These are phyloP conservation scores for Gymnocephalus cernua DNA, from an alignment of 2,113 vertebrate species.

Conservation along the genomic window DNA sequence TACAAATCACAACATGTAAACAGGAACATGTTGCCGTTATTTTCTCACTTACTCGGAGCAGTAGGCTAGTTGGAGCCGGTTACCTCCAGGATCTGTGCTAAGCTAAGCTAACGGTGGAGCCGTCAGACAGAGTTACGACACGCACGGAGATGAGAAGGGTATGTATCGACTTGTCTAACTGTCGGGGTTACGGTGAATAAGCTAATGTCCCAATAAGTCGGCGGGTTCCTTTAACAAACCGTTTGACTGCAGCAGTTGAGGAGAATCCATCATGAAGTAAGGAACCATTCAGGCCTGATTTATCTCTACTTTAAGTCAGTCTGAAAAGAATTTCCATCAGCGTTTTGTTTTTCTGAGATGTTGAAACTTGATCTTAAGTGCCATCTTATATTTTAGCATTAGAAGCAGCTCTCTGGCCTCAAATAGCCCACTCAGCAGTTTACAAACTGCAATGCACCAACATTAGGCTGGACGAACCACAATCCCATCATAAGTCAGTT, in stretches of 20 bases:
- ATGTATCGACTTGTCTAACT: no score
- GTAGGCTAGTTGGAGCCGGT: no score
- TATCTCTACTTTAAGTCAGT: neutral
- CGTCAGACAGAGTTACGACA: no score
- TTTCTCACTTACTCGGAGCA: no score
- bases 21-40: no score
- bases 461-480: neutral
- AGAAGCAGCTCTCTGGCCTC: slow-evolving; percentile 7
- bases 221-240: no score
- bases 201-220: no score
- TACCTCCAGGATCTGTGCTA: no score
- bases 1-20: no score
- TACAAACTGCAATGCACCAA: slow-evolving; percentile 28
- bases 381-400: slow-evolving; percentile 6
- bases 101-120: no score
- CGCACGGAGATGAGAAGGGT: no score
- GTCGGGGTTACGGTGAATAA: no score
- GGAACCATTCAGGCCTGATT: neutral
- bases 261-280: neutral
- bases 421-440: slow-evolving; percentile 13
- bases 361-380: slow-evolving; percentile 20
- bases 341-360: neutral
- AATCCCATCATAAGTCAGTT: neutral
- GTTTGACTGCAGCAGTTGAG: neutral
- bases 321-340: neutral